These are phyloP conservation scores for Sebastolobus alascanus DNA, from an alignment of 2,797 vertebrate genomes.

Conservation along the genomic window DNA sequence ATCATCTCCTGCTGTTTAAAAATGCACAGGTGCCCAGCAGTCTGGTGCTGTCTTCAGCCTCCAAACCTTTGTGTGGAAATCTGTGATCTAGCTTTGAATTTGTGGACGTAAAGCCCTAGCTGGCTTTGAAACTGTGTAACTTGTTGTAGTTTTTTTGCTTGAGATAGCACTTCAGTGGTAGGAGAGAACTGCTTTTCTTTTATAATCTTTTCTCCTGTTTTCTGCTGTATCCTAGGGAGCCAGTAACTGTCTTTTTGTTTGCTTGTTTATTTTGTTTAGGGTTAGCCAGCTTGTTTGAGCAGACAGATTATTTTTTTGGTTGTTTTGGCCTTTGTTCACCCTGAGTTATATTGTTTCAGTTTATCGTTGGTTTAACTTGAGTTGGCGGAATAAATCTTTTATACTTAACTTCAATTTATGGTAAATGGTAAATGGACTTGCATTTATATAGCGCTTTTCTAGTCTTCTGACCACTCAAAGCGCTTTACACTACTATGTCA, in stretches of 20 bases:
- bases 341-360: no score
- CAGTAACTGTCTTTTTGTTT: not conserved
- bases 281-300: not conserved
- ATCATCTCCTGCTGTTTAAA: no score
- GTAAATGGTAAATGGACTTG: no score
- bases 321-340: no score
- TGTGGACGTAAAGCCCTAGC: not conserved
- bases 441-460: no score
- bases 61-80: not conserved
- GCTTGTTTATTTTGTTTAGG: not conserved
- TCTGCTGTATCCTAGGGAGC: not conserved
- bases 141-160: not conserved
- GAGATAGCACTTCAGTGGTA: not conserved
- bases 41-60: not conserved
- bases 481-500: no score
- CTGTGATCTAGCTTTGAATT: not conserved
- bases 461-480: no score
- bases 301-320: no score
- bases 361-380: no score
- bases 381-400: no score
- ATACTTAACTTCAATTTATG: no score
- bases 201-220: not conserved
- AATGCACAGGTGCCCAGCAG: not conserved
- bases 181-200: not conserved
- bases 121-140: not conserved